Evolutionary conservation across 2,888 invertebrate species (phyloP).

Genomic region (Machimus rusticus): DNA sequence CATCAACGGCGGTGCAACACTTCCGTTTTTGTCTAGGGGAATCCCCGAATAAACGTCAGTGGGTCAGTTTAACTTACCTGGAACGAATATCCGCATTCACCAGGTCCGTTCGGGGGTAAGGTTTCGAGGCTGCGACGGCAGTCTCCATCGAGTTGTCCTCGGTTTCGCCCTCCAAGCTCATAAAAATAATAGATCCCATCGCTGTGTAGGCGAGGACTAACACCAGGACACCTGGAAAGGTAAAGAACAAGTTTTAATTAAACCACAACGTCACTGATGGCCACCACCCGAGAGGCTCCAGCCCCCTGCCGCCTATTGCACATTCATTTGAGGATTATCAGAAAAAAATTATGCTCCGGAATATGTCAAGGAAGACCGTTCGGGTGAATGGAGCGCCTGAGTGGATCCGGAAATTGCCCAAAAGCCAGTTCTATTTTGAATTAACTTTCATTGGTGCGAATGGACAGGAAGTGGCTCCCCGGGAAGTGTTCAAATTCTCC

Average conservation of each 20-base stretch:
- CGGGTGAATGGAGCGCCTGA: neutral
- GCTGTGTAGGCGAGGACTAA: slow-evolving; percentile 91
- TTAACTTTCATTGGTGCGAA: neutral
- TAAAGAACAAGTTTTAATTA: slow-evolving; percentile 27
- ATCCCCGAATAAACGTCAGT: neutral
- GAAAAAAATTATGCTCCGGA: neutral
- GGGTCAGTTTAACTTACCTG: slow-evolving; percentile 56
- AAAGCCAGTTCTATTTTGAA: neutral
- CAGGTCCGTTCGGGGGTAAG: slow-evolving; percentile 67
- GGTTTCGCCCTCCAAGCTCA: slow-evolving; percentile 77
- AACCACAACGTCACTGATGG: neutral
- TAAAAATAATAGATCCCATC: slow-evolving; percentile 90
- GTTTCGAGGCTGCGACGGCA: slow-evolving; percentile 72
- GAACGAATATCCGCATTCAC: slow-evolving; percentile 70
- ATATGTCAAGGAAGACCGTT: neutral
- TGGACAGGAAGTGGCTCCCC: neutral
- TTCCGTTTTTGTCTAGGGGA: neutral
- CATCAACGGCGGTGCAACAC: neutral
- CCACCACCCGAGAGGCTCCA: neutral
- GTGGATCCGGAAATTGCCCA: neutral
- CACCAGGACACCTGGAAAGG: slow-evolving; percentile 61
- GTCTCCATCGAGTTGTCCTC: slow-evolving; percentile 67
- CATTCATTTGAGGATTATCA: neutral
- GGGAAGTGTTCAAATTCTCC: neutral
- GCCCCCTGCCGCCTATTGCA: neutral